phyloP scores from a whole-genome alignment of 2,113 vertebrate genomes.

The Phrynocephalus versicolor region DNA sequence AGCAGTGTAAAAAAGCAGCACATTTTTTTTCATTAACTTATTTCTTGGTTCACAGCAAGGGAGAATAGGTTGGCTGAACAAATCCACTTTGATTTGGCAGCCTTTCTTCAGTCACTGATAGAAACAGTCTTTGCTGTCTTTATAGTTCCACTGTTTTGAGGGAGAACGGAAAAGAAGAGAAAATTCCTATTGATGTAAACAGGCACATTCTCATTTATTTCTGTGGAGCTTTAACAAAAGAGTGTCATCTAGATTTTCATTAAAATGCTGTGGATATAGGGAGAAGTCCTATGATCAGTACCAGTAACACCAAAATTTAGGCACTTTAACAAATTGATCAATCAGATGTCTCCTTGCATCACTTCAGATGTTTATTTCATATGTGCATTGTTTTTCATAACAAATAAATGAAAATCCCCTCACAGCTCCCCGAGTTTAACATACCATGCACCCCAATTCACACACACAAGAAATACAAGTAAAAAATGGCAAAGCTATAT shows the following conservation, averaged over 20 bases:
- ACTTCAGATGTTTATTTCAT: neutral
- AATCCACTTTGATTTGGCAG: conserved; percentile 42
- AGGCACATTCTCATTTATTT: conserved; percentile 8
- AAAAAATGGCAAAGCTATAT: neutral
- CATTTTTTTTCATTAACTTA: conserved; percentile 16
- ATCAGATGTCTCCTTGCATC: neutral
- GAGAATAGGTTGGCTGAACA: conserved; percentile 35
- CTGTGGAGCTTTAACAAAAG: neutral
- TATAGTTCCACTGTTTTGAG: conserved; percentile 27
- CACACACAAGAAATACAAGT: neutral
- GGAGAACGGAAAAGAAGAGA: neutral
- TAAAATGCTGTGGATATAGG: conserved; percentile 36
- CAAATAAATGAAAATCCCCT: neutral
- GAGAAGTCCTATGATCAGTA: conserved; percentile 19
- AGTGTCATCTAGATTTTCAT: conserved; percentile 24
- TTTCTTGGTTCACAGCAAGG: conserved; percentile 52
- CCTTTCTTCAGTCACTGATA: conserved; percentile 47
- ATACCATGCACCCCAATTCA: neutral
- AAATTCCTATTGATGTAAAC: neutral
- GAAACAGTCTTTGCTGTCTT: conserved; percentile 29
- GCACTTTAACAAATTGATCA: neutral
- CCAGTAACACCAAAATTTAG: neutral
- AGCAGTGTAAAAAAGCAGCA: no score
- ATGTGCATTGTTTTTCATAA: neutral
- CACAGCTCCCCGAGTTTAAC: neutral